Evolutionary conservation across 2,797 vertebrate species (phyloP).

Genomic region (Orientallactaga sibirica): DNA sequence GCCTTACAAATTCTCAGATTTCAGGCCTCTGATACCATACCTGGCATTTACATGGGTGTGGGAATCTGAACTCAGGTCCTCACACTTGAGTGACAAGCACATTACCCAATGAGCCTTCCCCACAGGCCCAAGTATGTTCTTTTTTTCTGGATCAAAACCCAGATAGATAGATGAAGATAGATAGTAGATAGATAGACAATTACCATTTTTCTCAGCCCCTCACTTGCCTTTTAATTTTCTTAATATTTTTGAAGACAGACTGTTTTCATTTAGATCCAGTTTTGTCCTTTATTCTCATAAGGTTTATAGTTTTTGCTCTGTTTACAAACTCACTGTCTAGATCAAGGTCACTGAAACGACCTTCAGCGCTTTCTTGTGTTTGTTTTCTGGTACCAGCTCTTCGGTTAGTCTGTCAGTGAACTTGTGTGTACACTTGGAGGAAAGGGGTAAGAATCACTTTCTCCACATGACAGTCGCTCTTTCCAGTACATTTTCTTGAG

Average conservation of each 20-base stretch:
- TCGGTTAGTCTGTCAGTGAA: not conserved
- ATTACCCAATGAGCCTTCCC: too few relatives aligned
- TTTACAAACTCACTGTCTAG: not conserved
- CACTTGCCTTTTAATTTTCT: slow-evolving; percentile 22
- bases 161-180: too few relatives aligned
- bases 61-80: too few relatives aligned
- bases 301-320: not conserved
- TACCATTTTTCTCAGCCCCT: not conserved
- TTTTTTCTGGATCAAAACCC: not conserved
- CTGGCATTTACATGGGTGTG: too few relatives aligned
- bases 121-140: not conserved
- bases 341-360: not conserved
- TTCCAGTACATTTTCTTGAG: not conserved
- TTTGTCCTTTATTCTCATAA: not conserved
- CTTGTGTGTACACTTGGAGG: not conserved
- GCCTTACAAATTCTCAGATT: too few relatives aligned
- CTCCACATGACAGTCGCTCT: not conserved
- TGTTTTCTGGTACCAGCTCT: not conserved
- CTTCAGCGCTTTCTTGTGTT: not conserved
- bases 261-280: not conserved
- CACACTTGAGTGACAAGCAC: too few relatives aligned
- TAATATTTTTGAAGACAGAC: not conserved
- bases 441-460: slow-evolving; percentile 26
- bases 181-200: not conserved
- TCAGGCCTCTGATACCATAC: too few relatives aligned